A percentile compares a stretch with the other conserved stretches of the same genome.
Conservation (phyloP, 1,140 invertebrate genomes). For the Chelonus insularis region DNA sequence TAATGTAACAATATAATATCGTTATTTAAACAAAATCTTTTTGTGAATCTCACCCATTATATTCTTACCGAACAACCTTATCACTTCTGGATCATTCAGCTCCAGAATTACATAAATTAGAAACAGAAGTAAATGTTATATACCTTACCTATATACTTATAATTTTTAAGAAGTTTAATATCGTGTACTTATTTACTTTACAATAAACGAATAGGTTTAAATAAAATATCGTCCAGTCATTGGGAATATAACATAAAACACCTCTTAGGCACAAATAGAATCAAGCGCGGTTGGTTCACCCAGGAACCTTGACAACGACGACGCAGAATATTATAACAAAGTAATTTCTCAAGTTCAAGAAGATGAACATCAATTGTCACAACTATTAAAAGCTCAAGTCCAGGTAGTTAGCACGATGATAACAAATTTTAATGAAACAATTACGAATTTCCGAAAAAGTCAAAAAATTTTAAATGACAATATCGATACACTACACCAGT, state of each 20-base stretch:
- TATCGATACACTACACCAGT: background rate
- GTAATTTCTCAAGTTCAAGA: slow-evolving; percentile 22
- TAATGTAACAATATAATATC: no score
- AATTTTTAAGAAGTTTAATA: no score
- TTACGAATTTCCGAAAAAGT: background rate
- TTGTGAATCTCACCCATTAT: background rate
- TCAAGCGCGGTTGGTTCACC: slow-evolving; percentile 4
- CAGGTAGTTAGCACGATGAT: slow-evolving; percentile 21
- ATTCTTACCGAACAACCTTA: background rate
- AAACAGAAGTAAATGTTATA: no score
- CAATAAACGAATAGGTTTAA: no score
- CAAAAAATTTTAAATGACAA: background rate
- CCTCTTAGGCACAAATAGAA: background rate
- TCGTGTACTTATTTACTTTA: no score
- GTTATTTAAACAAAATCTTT: background rate
- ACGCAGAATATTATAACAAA: no score
- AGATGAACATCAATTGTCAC: slow-evolving; percentile 7
- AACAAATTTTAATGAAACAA: no score
- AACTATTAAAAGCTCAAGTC: slow-evolving; percentile 6
- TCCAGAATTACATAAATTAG: slow-evolving; percentile 3
- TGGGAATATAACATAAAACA: no score
- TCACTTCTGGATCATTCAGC: background rate
- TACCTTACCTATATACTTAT: no score
- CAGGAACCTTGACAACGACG: slow-evolving; percentile 10
- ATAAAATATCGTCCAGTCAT: no score